A percentile compares a stretch with the other conserved stretches of the same genome.
phyloP scores from a whole-genome alignment of 64 coral and sea anemone species.

The Actinia tenebrosa region DNA sequence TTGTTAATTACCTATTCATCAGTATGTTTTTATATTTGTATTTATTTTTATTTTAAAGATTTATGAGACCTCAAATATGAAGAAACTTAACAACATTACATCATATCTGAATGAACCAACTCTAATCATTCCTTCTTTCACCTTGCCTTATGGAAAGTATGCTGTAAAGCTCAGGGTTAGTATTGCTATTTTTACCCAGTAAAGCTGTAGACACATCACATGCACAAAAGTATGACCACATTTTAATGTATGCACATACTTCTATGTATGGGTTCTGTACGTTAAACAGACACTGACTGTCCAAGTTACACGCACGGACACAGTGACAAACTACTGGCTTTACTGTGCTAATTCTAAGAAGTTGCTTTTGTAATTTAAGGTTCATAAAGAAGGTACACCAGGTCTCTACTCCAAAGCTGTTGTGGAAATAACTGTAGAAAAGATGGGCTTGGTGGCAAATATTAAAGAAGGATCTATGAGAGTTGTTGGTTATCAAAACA shows the following conservation, averaged over 20 bases:
- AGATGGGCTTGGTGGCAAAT: slow-evolving; percentile 13
- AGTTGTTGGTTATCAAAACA: slow-evolving; percentile 13
- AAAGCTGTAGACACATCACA: no score
- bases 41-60: background rate
- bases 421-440: background rate
- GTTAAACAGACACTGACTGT: no score
- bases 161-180: slow-evolving; percentile 13
- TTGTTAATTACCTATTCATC: background rate
- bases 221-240: no score
- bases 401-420: background rate
- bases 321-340: no score
- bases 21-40: background rate
- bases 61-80: background rate
- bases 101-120: slow-evolving; percentile 1
- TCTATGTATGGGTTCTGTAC: no score
- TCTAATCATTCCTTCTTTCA: slow-evolving; percentile 31
- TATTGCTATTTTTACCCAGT: background rate
- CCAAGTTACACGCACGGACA: no score
- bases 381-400: background rate
- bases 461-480: slow-evolving; percentile 27
- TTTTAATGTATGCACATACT: no score
- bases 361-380: background rate
- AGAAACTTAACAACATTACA: background rate
- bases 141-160: slow-evolving; percentile 30
- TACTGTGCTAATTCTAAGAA: background rate